Evolutionary conservation across 1,140 invertebrate species (phyloP), one percentile per base, ranked within the genome.

Genomic region (Drosophila sulfurigaster): DNA sequence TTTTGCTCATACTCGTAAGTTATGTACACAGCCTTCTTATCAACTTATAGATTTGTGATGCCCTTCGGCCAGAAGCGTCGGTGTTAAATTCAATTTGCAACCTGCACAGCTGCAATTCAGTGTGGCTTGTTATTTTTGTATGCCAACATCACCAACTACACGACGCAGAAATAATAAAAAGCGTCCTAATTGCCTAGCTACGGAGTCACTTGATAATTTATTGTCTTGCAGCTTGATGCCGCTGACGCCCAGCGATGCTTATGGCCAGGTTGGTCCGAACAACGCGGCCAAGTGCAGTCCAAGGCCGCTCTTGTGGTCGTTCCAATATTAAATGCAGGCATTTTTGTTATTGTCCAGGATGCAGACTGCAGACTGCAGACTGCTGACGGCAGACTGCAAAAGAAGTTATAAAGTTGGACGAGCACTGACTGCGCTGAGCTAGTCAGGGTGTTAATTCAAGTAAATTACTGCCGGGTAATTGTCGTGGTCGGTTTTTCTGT

Each of bases 311-410:
- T 38, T 58, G 43, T 49, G 49, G 70, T 51, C 66, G 82, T 64
- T 82, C 64, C 76, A 71, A 85, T 89, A 88, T 89, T 89, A 88
- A 89, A 88, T 89, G 81, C 75, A 88, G 83, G 85, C 74, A 75
- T 70, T 80, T 63, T 68, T 74, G 20, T 69, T 69, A 43, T 75
- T 69, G 41, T 25, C 32, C 51, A 32, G 41, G 5, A 35, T 30
- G 41, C 20, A 25, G 51, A 38, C 32, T 38, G 5, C 32, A 32
- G 32, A 8, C 32, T 32, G 32, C 32, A 7, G 32, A 32, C 32
- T 5, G 32, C 32, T 7, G 32, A 32, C 32, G 32, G 41, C 20
- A 25, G 51, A 38, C 32, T 13, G 43, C 5, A 30, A 51, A 88
- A 78, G 83, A 89, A 81, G 80, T 82, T 80, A 89, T 83, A 83